Percentiles rank a stretch among this genome's conserved stretches.
Evolutionary conservation across 2,797 vertebrate genomes (phyloP).

Genomic region (Holocentrus rufus): DNA sequence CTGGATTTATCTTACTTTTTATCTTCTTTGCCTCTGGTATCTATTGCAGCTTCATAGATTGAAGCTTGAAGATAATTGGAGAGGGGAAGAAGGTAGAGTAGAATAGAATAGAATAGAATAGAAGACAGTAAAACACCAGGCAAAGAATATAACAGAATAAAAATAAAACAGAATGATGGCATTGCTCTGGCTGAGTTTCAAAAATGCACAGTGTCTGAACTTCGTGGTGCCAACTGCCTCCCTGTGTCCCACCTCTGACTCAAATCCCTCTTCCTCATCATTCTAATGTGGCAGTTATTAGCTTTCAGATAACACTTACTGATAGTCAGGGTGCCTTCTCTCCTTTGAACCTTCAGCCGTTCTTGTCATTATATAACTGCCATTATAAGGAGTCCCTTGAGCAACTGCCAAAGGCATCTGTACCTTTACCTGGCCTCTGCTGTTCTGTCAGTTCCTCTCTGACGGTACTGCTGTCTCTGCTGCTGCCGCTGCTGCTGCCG

Average conservation of each 20-base stretch:
- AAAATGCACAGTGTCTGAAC: neutral
- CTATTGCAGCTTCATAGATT: too few species aligned
- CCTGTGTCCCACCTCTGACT: neutral
- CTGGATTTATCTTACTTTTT: neutral
- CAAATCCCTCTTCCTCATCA: neutral
- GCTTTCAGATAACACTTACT: constrained; percentile 9
- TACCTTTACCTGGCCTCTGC: constrained; percentile 70
- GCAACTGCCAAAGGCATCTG: constrained; percentile 36
- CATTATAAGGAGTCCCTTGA: constrained; percentile 17
- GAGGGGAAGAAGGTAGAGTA: neutral
- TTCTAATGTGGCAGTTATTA: constrained; percentile 34
- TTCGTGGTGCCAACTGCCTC: neutral
- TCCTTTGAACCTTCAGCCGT: constrained; percentile 46
- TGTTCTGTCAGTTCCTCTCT: constrained; percentile 45
- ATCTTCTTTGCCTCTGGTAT: neutral
- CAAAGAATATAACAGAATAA: neutral
- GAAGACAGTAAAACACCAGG: neutral
- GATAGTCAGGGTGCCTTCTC: constrained; percentile 12
- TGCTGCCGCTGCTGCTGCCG: constrained; percentile 26
- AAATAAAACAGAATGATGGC: neutral
- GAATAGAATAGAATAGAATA: neutral
- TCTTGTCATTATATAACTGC: constrained; percentile 20
- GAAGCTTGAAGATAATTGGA: neutral
- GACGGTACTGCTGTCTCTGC: constrained; percentile 42
- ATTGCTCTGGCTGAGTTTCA: neutral